A percentile compares a stretch with the other conserved stretches of the same genome.
These are phyloP conservation scores for Atractosteus spatula DNA, from an alignment of 2,113 vertebrate genomes.

Conservation along the genomic window DNA sequence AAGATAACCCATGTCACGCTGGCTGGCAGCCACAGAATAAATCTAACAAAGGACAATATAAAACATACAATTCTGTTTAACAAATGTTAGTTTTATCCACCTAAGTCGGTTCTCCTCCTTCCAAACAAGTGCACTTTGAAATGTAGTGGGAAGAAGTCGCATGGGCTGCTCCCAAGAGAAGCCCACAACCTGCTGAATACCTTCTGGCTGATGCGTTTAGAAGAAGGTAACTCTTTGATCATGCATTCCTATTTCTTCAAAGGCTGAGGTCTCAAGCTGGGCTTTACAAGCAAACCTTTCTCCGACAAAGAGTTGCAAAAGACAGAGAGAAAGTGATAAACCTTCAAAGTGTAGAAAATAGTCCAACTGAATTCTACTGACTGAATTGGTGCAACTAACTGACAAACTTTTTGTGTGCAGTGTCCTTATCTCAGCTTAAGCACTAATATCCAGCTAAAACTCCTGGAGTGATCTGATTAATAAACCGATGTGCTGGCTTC, in stretches of 20 bases:
- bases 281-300: not conserved
- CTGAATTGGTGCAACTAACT: too few species aligned
- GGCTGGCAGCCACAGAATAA: too few species aligned
- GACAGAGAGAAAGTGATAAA: not conserved
- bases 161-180: not conserved
- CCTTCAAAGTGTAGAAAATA: too few species aligned
- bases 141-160: not conserved
- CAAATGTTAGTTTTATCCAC: not conserved
- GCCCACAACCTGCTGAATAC: not conserved
- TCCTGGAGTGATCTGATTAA: too few species aligned
- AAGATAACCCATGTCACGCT: too few species aligned
- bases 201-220: not conserved
- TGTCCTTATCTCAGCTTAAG: too few species aligned
- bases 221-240: not conserved
- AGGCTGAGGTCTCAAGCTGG: not conserved
- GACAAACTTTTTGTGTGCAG: too few species aligned
- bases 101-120: not conserved
- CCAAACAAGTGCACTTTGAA: not conserved
- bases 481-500: too few species aligned
- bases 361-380: too few species aligned
- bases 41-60: not conserved
- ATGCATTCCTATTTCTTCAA: not conserved
- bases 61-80: not conserved
- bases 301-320: not conserved
- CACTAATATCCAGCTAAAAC: too few species aligned